Conservation (phyloP, 1,140 invertebrate species). For the Centruroides sculpturatus region DNA sequence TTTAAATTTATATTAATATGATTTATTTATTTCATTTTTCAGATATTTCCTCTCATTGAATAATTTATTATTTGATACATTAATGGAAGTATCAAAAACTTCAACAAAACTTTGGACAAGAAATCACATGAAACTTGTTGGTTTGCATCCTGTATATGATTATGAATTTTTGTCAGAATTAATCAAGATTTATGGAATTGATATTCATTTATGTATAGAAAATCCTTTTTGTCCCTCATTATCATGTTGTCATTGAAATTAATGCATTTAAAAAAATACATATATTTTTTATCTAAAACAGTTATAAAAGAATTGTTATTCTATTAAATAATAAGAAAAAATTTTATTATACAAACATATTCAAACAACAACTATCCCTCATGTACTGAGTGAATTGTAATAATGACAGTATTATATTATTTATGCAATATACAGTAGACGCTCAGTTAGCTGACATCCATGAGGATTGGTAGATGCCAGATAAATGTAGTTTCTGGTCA, state of each 20-base stretch:
- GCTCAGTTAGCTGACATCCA: too few species aligned
- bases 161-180: slow-evolving; percentile 31
- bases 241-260: slow-evolving; percentile 28
- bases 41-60: slow-evolving; percentile 32
- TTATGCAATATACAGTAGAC: too few species aligned
- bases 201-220: slow-evolving; percentile 19
- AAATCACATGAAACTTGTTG: slow-evolving; percentile 31
- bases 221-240: slow-evolving; percentile 24
- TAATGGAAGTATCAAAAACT: slow-evolving; percentile 29
- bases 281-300: too few species aligned
- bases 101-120: slow-evolving; percentile 29
- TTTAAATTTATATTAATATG: too few species aligned
- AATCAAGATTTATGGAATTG: slow-evolving; percentile 33
- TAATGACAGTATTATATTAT: too few species aligned
- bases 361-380: too few species aligned
- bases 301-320: too few species aligned
- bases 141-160: slow-evolving; percentile 30
- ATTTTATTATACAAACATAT: too few species aligned
- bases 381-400: too few species aligned
- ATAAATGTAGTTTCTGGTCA: too few species aligned
- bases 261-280: neutral
- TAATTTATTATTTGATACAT: slow-evolving; percentile 28
- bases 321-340: too few species aligned
- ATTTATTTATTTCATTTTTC: slow-evolving; percentile 6
- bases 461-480: too few species aligned